Conservation (phyloP, 2,888 invertebrate species). For the Stomorhina lunata region DNA sequence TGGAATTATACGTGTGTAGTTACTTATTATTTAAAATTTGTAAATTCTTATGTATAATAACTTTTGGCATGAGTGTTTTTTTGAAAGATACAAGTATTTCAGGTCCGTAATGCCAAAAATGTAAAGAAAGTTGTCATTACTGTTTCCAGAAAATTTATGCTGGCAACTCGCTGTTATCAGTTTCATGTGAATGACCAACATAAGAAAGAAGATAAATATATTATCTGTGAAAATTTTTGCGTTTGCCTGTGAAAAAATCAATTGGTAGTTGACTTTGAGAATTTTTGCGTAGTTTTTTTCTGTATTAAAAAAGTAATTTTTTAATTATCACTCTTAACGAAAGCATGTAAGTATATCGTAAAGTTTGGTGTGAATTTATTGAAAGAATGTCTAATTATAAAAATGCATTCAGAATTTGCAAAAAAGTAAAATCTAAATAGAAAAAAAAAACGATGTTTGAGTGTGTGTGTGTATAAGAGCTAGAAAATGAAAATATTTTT, state of each 20-base stretch:
- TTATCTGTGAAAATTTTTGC: slow-evolving; percentile 46
- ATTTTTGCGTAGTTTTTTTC: slow-evolving; percentile 30
- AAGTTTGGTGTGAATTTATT: background rate
- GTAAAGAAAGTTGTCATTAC: background rate
- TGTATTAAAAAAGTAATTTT: slow-evolving; percentile 5
- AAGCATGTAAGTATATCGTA: slow-evolving; percentile 37
- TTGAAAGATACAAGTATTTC: too few species aligned
- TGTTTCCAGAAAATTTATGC: background rate
- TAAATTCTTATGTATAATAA: too few species aligned
- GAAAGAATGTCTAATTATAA: background rate
- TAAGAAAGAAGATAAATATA: slow-evolving; percentile 12
- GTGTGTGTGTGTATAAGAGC: slow-evolving; percentile 22
- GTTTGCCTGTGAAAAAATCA: slow-evolving; percentile 56
- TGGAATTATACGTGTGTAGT: too few species aligned
- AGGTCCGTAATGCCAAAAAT: background rate
- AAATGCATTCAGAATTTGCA: background rate
- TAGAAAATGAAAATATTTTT: slow-evolving; percentile 1
- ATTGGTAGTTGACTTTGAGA: slow-evolving; percentile 34
- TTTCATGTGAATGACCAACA: background rate
- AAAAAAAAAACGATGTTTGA: background rate
- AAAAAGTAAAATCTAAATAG: background rate
- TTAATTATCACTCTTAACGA: background rate
- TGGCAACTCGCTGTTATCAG: background rate
- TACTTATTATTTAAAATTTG: too few species aligned
- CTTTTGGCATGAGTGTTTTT: too few species aligned